Conservation (phyloP, 1,140 invertebrate genomes). For the Phenacoccus solenopsis region DNA sequence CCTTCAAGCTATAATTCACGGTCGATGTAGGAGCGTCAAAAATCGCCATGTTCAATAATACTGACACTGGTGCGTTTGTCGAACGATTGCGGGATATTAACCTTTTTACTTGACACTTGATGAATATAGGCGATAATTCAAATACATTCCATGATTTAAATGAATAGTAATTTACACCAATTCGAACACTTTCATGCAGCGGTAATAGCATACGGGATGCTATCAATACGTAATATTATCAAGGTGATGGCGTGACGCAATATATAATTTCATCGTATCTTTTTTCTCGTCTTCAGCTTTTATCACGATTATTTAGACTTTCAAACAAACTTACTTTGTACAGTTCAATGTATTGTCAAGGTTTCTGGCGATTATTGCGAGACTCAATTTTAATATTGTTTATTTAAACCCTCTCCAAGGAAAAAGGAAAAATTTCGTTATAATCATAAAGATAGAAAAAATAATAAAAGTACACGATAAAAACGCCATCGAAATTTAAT, state of each 20-base stretch:
- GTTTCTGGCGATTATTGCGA: not conserved
- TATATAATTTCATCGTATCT: not conserved
- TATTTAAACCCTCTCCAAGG: not conserved
- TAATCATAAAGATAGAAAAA: too few species aligned
- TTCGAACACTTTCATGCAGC: too few species aligned
- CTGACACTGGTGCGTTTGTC: too few species aligned
- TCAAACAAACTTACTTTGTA: not conserved
- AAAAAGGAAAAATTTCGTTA: not conserved
- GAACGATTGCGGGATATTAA: not conserved
- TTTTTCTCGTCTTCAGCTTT: not conserved
- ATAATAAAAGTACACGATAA: not conserved
- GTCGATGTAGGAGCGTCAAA: too few species aligned
- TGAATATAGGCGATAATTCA: not conserved
- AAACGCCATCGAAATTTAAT: not conserved
- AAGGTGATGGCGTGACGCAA: not conserved
- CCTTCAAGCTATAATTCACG: too few species aligned
- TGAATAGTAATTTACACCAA: too few species aligned
- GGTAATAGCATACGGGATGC: too few species aligned
- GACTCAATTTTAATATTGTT: not conserved
- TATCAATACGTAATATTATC: not conserved
- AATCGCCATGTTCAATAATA: too few species aligned
- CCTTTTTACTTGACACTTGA: not conserved
- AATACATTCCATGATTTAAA: not conserved
- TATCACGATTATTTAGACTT: not conserved
- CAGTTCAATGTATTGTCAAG: slow-evolving; percentile 1